phyloP scores from a whole-genome alignment of 1,140 invertebrate genomes.

The Drosophila leontia region DNA sequence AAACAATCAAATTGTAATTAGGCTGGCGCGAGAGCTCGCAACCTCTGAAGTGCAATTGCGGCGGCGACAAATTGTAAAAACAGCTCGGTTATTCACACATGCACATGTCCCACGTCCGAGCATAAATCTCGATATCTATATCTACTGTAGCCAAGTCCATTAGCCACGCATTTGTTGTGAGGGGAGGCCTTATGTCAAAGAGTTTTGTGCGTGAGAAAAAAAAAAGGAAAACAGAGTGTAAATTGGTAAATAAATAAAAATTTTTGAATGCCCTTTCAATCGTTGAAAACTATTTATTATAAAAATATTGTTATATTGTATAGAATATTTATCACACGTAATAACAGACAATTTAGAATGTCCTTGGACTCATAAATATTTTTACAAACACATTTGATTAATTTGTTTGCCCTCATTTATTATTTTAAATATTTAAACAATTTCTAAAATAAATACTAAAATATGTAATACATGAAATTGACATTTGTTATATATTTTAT shows the following conservation, averaged over 20 bases:
- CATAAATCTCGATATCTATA: conserved; percentile 52
- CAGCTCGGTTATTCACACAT: conserved; percentile 30
- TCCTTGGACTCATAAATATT: background rate
- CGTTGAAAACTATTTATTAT: background rate
- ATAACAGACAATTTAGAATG: too few relatives aligned
- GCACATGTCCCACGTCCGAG: conserved; percentile 17
- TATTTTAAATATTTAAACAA: too few relatives aligned
- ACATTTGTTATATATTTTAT: too few relatives aligned
- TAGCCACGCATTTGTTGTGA: conserved; percentile 53
- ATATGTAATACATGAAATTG: too few relatives aligned
- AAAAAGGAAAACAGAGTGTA: background rate
- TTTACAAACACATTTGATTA: background rate
- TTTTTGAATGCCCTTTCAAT: background rate
- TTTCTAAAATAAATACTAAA: too few relatives aligned
- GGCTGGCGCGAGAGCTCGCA: conserved; percentile 15
- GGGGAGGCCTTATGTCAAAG: conserved; percentile 49
- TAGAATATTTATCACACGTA: too few relatives aligned
- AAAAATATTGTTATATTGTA: too few relatives aligned
- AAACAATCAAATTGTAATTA: conserved; percentile 81
- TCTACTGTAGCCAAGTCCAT: conserved; percentile 45
- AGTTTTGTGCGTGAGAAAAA: conserved; percentile 43
- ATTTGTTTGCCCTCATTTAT: background rate
- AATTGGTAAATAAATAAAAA: background rate
- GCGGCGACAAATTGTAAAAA: conserved; percentile 55
- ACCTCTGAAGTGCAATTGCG: conserved; percentile 11